phyloP scores from a whole-genome alignment of 2,797 vertebrate species.

The Pyrocephalus nanus region DNA sequence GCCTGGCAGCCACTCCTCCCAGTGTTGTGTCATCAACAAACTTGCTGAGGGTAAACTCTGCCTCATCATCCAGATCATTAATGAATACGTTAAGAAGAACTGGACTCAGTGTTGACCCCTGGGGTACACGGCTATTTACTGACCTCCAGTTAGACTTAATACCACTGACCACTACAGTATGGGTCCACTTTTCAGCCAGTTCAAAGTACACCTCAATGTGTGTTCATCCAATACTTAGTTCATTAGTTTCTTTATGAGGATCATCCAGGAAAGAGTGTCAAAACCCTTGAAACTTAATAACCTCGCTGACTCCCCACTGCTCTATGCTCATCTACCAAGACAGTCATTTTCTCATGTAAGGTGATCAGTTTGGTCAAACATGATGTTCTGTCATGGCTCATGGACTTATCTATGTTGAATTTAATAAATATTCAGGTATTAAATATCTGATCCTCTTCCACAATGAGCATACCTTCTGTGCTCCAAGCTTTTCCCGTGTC shows the following conservation, averaged over 20 bases:
- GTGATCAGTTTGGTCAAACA: not conserved
- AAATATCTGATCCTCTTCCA: not conserved
- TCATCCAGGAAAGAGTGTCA: not conserved
- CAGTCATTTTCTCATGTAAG: not conserved
- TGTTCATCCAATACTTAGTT: not conserved
- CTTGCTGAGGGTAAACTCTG: not conserved
- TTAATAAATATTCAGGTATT: not conserved
- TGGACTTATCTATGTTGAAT: not conserved
- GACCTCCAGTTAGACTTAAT: not conserved
- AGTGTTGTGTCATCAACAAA: not conserved
- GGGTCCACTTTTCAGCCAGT: not conserved
- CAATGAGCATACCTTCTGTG: not conserved
- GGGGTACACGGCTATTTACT: not conserved
- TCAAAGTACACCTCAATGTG: not conserved
- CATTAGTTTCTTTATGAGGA: not conserved
- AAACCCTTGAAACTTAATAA: not conserved
- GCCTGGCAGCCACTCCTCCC: not conserved
- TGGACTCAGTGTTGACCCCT: not conserved
- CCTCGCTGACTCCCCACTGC: rapidly evolving
- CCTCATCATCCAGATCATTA: not conserved
- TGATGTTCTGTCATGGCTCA: not conserved
- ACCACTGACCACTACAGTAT: rapidly evolving
- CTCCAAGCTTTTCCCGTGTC: not conserved
- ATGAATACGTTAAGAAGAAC: not conserved
- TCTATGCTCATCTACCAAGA: not conserved